A percentile compares a stretch with the other conserved stretches of the same genome.
phyloP scores from a whole-genome alignment of 2,888 invertebrate species.

The Stenurella melanura region DNA sequence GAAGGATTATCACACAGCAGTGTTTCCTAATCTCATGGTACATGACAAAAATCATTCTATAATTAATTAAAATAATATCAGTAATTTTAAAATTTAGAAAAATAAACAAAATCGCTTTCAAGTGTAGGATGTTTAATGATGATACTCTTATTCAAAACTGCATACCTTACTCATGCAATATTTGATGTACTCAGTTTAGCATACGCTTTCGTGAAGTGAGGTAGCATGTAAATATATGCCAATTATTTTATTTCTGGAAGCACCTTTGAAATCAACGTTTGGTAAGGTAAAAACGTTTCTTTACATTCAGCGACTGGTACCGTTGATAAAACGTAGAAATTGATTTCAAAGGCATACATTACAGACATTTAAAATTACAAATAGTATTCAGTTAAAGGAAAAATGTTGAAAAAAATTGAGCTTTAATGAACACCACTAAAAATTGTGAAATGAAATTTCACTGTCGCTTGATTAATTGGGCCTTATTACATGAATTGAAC shows the following conservation, averaged over 20 bases:
- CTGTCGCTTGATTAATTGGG: too few relatives aligned
- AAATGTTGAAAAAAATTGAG: too few relatives aligned
- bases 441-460: too few relatives aligned
- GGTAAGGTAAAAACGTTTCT: neutral
- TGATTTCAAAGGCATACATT: too few relatives aligned
- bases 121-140: neutral
- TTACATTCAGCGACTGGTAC: neutral
- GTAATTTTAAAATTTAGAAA: neutral
- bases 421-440: too few relatives aligned
- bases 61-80: neutral
- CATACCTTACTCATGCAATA: neutral
- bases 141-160: neutral
- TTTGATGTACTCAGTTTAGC: neutral
- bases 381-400: too few relatives aligned
- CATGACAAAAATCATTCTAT: neutral
- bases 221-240: slow-evolving; percentile 1
- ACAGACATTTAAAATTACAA: too few relatives aligned
- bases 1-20: too few relatives aligned
- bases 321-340: too few relatives aligned
- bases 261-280: neutral
- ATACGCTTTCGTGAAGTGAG: neutral
- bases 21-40: neutral
- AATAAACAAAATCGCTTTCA: neutral
- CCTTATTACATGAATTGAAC: too few relatives aligned
- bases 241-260: neutral